Conservation (phyloP, 1,140 invertebrate genomes). For the Cheumatopsyche charites region DNA sequence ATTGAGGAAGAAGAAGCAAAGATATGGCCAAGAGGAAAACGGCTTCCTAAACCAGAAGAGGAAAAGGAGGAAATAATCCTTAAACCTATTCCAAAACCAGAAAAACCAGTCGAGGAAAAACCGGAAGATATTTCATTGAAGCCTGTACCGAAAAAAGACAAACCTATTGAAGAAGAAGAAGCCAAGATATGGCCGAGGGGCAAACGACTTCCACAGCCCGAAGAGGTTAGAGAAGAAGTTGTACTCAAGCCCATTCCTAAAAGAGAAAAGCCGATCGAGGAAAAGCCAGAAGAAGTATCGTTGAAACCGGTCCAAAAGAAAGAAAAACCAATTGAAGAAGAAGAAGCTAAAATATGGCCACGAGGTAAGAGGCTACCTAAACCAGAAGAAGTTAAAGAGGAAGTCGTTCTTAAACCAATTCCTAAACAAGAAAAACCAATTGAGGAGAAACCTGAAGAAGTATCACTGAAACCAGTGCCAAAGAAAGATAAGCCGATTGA, state of each 20-base stretch:
- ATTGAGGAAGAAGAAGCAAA: slow-evolving; percentile 51
- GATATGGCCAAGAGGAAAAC: slow-evolving; percentile 56
- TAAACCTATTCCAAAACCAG: slow-evolving; percentile 55
- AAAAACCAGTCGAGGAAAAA: slow-evolving; percentile 49
- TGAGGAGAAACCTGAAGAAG: slow-evolving; percentile 52
- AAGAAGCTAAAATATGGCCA: slow-evolving; percentile 53
- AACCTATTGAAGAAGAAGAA: slow-evolving; percentile 52
- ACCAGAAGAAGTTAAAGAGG: slow-evolving; percentile 51
- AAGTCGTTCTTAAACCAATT: slow-evolving; percentile 55
- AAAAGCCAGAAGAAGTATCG: slow-evolving; percentile 51
- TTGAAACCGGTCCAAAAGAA: slow-evolving; percentile 51
- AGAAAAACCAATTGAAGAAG: slow-evolving; percentile 43
- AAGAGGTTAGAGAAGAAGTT: slow-evolving; percentile 53
- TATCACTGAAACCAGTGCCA: slow-evolving; percentile 56
- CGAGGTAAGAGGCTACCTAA: slow-evolving; percentile 54
- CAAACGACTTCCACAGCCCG: slow-evolving; percentile 55
- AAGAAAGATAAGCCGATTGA: slow-evolving; percentile 52
- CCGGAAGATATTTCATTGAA: slow-evolving; percentile 57
- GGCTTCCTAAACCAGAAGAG: slow-evolving; percentile 53
- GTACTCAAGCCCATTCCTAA: slow-evolving; percentile 60
- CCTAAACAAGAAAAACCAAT: slow-evolving; percentile 50
- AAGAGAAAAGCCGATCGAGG: slow-evolving; percentile 49
- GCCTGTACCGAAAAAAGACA: slow-evolving; percentile 52
- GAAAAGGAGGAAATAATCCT: slow-evolving; percentile 56
- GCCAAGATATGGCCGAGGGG: slow-evolving; percentile 57